A percentile compares a stretch with the other conserved stretches of the same genome.
These are phyloP conservation scores for Amphiprion percula DNA, from an alignment of 2,113 vertebrate species.

Conservation along the genomic window DNA sequence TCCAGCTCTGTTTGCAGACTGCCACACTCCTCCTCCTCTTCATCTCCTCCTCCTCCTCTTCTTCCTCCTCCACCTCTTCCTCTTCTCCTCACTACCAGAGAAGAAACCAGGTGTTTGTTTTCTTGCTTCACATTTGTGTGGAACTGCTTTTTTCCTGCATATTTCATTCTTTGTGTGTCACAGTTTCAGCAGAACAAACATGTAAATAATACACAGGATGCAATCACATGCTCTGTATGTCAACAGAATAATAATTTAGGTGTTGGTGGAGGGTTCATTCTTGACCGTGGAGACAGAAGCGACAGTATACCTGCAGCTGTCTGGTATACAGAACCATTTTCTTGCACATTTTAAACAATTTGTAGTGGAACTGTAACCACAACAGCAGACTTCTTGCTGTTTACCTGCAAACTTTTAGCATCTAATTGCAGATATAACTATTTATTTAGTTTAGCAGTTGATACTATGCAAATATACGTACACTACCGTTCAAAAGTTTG, in stretches of 20 bases:
- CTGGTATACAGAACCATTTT: too few relatives aligned
- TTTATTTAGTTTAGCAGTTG: too few relatives aligned
- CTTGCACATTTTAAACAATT: too few relatives aligned
- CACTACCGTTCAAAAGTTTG: too few relatives aligned
- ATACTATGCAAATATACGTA: too few relatives aligned
- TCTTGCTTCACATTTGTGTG: not conserved
- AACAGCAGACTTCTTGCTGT: too few relatives aligned
- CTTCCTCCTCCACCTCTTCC: conserved; percentile 14
- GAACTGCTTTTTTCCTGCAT: not conserved
- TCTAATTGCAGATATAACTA: too few relatives aligned
- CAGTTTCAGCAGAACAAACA: not conserved
- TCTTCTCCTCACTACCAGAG: conserved; percentile 35
- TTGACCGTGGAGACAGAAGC: not conserved
- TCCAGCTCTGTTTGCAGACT: conserved; percentile 49
- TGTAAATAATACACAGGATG: not conserved
- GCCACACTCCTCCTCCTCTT: not conserved
- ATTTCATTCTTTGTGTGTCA: not conserved
- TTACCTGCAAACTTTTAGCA: too few relatives aligned
- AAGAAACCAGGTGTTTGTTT: conserved; percentile 35
- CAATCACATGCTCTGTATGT: not conserved
- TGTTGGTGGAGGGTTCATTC: not conserved
- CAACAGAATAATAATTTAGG: not conserved
- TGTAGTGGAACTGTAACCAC: too few relatives aligned
- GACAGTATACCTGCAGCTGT: too few relatives aligned
- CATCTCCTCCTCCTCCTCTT: conserved; percentile 17